These are phyloP conservation scores for Paracentrotus lividus DNA, from an alignment of 53 echinoderm and acorn worm species.

Conservation along the genomic window DNA sequence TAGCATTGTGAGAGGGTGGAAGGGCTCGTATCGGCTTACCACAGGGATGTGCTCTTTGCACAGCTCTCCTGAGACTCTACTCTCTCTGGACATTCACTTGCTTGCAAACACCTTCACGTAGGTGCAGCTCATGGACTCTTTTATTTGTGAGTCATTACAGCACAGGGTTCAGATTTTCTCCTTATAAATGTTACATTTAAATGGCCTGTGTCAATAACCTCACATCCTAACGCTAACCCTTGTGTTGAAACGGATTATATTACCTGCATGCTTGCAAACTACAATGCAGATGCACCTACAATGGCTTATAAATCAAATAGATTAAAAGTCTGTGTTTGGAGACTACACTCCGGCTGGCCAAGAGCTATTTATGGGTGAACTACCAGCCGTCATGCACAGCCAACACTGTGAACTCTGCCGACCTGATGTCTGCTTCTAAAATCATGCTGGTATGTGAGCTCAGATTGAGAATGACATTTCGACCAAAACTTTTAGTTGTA, in stretches of 20 bases:
- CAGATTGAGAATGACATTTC: not conserved
- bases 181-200: too few relatives aligned
- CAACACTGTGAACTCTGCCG: slow-evolving; percentile 22
- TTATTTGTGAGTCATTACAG: not conserved
- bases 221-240: too few relatives aligned
- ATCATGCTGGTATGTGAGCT: slow-evolving; percentile 22
- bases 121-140: not conserved
- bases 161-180: too few relatives aligned
- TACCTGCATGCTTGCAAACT: too few relatives aligned
- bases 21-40: slow-evolving; percentile 22
- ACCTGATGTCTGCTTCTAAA: slow-evolving; percentile 22
- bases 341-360: not conserved
- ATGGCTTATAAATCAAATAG: too few relatives aligned
- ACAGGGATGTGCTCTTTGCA: not conserved
- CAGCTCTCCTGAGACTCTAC: not conserved
- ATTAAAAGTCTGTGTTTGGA: not conserved
- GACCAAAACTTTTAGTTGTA: not conserved
- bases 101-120: not conserved
- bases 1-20: slow-evolving; percentile 24
- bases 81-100: not conserved
- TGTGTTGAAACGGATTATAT: too few relatives aligned
- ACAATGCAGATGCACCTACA: too few relatives aligned
- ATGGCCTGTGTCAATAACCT: too few relatives aligned
- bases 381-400: slow-evolving; percentile 42
- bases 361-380: slow-evolving; percentile 28